Evolutionary conservation across 2,888 invertebrate genomes (phyloP), one percentile per base, ranked within the genome.

Genomic region (Ditula angustiorana): DNA sequence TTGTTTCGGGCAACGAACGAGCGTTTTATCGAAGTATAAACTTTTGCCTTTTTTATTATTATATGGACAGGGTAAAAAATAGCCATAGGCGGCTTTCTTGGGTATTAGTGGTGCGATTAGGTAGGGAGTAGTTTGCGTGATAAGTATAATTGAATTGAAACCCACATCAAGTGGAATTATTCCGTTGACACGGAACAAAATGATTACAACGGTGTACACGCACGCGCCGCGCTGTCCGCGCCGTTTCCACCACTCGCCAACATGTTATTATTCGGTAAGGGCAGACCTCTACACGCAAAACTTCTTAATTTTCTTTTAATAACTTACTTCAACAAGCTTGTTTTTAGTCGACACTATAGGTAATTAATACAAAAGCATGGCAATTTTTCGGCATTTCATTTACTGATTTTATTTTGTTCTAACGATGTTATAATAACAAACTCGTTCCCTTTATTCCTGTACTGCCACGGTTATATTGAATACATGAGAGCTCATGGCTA

Each of bases 81-180:
- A 35, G 28, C 28, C 50, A 41, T n/a, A 37, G 26, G 57, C 49
- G 28, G 49, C 21, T 60, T 65, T 53, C 65, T 53, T 57, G 30
- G 49, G 24, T 61, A 55, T 46, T 24, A 55, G 33, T 56, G 58
- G 47, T 13, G 49, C 53, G 58, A 66, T 68, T 62, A 68, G 50
- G 50, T 49, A 44, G 59, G 35, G 60, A 35, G 56, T 19, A 19
- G 62, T 71, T 85, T 74, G 85, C 84, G 83, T 85, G 84, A 80
- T 79, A 75, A 77, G 72, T 79, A 77, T 86, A 86, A 87, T 86
- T 83, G 81, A 84, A 86, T 87, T 81, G 80, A 82, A 82, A 80
- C 79, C 77, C 74, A 79, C 80, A 81, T 83, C 81, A 80, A 82
- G 79, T 81, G 76, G 75, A 80, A 82, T 81, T 84, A 82, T 79